These are phyloP conservation scores for Calephelis nemesis DNA, from an alignment of 1,140 invertebrate species.

Conservation along the genomic window DNA sequence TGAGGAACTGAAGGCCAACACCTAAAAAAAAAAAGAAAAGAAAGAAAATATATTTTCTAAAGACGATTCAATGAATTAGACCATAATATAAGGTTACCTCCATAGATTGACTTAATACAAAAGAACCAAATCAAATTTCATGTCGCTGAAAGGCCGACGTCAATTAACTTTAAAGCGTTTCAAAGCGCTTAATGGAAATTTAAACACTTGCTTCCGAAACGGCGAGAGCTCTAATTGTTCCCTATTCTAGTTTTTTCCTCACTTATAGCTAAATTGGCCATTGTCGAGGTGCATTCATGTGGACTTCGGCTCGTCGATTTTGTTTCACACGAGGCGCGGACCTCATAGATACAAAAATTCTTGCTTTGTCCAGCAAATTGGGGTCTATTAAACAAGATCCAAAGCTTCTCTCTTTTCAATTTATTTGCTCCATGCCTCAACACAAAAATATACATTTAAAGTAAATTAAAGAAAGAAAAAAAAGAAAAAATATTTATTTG, in stretches of 20 bases:
- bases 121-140: slow-evolving; percentile 31
- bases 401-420: not conserved
- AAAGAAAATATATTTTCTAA: too few species aligned
- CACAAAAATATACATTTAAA: too few species aligned
- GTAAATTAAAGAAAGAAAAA: not conserved
- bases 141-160: slow-evolving; percentile 28
- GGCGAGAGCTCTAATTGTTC: slow-evolving; percentile 29
- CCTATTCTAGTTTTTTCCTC: slow-evolving; percentile 34
- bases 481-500: too few species aligned
- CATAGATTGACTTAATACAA: slow-evolving; percentile 15
- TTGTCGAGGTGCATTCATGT: slow-evolving; percentile 33
- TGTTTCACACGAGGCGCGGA: slow-evolving; percentile 23
- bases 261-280: slow-evolving; percentile 36
- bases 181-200: slow-evolving; percentile 37
- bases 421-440: too few species aligned
- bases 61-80: not conserved
- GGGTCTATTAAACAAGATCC: not conserved
- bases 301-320: slow-evolving; percentile 23
- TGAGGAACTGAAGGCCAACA: too few species aligned
- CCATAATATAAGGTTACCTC: not conserved
- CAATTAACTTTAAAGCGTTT: slow-evolving; percentile 36
- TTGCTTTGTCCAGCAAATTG: slow-evolving; percentile 27
- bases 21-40: too few species aligned
- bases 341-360: slow-evolving; percentile 27
- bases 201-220: slow-evolving; percentile 37